phyloP scores from a whole-genome alignment of 92 coral and sea anemone genomes.

The Umimayanthus kanabou region DNA sequence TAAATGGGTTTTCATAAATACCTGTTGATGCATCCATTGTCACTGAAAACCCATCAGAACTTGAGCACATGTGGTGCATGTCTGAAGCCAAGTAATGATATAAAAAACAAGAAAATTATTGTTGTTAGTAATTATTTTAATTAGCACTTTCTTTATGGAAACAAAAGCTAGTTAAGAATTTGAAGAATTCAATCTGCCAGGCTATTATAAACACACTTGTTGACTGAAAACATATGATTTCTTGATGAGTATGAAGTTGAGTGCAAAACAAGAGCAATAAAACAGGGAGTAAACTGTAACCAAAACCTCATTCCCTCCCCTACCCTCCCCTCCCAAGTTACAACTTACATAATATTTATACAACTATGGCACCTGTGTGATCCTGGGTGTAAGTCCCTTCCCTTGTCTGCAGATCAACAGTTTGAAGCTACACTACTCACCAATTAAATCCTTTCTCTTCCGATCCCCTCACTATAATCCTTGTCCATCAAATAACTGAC shows the following conservation, averaged over 20 bases:
- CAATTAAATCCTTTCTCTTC: no score
- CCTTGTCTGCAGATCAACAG: background rate
- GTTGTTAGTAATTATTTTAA: background rate
- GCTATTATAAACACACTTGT: background rate
- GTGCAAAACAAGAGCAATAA: no score
- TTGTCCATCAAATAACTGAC: background rate
- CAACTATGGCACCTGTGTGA: background rate
- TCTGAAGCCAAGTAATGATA: conserved; percentile 43
- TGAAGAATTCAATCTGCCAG: background rate
- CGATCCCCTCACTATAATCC: background rate
- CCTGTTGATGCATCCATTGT: conserved; percentile 98
- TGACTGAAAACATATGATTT: background rate
- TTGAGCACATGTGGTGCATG: conserved; percentile 92
- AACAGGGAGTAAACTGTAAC: background rate
- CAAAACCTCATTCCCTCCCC: no score
- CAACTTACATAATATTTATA: background rate
- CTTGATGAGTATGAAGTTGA: no score
- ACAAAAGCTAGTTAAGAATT: background rate
- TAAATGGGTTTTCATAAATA: background rate
- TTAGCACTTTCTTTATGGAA: background rate
- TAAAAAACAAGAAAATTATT: background rate
- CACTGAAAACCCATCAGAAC: conserved; percentile 97
- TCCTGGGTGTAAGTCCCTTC: background rate
- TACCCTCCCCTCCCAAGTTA: no score
- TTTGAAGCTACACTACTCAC: background rate